Percentiles rank a stretch among this genome's conserved stretches.
phyloP scores from a whole-genome alignment of 1,140 invertebrate genomes.

The Brachionus plicatilis region DNA sequence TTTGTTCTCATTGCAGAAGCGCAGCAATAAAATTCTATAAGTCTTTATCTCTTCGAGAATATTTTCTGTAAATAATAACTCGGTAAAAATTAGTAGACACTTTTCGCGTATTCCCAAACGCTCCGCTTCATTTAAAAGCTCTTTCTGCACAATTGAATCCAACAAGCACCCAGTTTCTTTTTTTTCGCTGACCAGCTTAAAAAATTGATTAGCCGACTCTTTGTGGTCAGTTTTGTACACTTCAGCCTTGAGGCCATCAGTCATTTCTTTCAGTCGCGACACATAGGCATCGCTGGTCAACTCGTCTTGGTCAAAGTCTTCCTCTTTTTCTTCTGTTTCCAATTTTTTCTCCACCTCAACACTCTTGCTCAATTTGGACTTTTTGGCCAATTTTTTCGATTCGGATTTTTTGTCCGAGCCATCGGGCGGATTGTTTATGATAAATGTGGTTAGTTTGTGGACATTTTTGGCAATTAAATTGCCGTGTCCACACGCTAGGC shows the following conservation, averaged over 20 bases:
- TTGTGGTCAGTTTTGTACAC: not conserved
- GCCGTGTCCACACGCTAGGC: conserved; percentile 93
- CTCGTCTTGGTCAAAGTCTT: conserved; percentile 25
- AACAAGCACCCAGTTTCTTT: not conserved
- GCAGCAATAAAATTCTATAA: conserved; percentile 58
- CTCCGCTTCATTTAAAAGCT: conserved; percentile 75
- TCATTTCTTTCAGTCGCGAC: conserved; percentile 2
- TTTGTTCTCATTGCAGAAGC: conserved; percentile 54
- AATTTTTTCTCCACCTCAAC: conserved; percentile 40
- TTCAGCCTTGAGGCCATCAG: conserved; percentile 6
- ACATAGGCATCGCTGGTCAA: not conserved
- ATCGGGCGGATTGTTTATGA: conserved; percentile 89
- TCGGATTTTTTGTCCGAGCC: not conserved
- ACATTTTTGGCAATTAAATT: conserved; percentile 75
- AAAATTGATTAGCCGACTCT: not conserved
- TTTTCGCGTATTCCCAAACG: conserved; percentile 89
- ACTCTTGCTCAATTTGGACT: conserved; percentile 64
- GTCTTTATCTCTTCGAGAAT: conserved; percentile 68
- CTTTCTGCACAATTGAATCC: conserved; percentile 24
- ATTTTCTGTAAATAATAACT: conserved; percentile 81
- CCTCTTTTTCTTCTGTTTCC: not conserved
- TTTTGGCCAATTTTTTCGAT: conserved; percentile 66
- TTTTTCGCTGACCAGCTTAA: not conserved
- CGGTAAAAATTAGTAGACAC: conserved; percentile 81
- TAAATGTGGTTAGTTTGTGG: conserved; percentile 95